Conservation (phyloP, 2,888 invertebrate genomes). For the Andricus quercusramuli region DNA sequence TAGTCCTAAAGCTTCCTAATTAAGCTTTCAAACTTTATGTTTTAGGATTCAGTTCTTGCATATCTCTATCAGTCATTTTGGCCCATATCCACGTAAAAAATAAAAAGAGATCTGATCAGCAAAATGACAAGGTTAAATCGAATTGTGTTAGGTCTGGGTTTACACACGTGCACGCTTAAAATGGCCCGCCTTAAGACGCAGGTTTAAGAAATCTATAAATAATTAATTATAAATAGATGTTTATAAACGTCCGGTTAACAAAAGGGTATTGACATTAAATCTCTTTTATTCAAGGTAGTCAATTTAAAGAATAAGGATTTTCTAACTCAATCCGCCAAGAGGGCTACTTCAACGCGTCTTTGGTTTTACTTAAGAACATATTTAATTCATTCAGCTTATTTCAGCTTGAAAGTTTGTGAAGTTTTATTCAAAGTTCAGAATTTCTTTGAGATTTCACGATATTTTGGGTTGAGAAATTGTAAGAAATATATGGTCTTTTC, state of each 20-base stretch:
- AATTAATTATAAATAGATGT: conserved; percentile 49
- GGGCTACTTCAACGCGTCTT: no score
- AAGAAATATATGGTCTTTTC: no score
- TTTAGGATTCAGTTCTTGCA: not conserved
- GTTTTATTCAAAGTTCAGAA: no score
- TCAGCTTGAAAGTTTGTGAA: no score
- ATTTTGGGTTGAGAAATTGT: no score
- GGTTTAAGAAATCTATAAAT: conserved; percentile 46
- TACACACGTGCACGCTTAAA: conserved; percentile 44
- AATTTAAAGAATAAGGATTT: not conserved
- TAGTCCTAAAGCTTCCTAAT: no score
- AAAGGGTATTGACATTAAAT: conserved; percentile 23
- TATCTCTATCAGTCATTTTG: not conserved
- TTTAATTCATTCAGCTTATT: no score
- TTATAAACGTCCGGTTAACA: conserved; percentile 18
- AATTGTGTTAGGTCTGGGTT: conserved; percentile 44
- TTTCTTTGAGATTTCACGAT: no score
- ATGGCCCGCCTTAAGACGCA: conserved; percentile 41
- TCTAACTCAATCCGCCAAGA: not conserved
- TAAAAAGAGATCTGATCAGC: not conserved
- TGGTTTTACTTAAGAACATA: no score
- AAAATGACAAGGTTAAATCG: conserved; percentile 27
- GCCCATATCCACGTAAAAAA: not conserved
- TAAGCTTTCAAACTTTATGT: not conserved
- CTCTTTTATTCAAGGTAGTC: not conserved